A percentile compares a stretch with the other conserved stretches of the same genome.
Conservation (phyloP, 1,140 invertebrate genomes). For the Nephila pilipes region DNA sequence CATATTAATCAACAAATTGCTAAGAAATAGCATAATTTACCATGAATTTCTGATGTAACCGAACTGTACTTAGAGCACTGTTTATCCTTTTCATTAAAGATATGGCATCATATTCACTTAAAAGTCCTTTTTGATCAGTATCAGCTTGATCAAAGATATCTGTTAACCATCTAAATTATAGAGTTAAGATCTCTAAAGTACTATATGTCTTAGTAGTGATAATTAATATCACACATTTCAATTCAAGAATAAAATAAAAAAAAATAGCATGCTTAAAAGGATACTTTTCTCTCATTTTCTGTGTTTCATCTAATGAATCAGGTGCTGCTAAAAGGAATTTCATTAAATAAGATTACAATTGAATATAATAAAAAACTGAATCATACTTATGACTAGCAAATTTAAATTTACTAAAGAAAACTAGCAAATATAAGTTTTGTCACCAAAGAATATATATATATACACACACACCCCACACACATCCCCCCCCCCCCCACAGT, state of each 20-base stretch:
- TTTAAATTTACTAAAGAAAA: too few species aligned
- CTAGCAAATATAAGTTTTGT: too few species aligned
- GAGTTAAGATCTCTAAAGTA: constrained; percentile 1
- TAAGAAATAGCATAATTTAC: constrained; percentile 78
- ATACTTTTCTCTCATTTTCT: constrained; percentile 82
- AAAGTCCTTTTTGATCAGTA: constrained; percentile 81
- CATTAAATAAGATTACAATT: not conserved
- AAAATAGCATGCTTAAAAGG: constrained; percentile 71
- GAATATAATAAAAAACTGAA: not conserved
- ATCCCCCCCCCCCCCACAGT: too few species aligned
- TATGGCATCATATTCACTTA: constrained; percentile 84
- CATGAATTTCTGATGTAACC: constrained; percentile 84
- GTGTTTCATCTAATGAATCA: constrained; percentile 81
- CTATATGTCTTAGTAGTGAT: not conserved
- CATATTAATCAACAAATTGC: too few species aligned
- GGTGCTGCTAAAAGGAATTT: constrained; percentile 64
- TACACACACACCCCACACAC: too few species aligned
- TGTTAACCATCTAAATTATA: constrained; percentile 82
- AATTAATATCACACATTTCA: not conserved
- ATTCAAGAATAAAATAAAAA: not conserved
- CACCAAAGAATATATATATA: too few species aligned
- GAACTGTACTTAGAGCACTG: constrained; percentile 81
- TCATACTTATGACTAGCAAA: too few species aligned
- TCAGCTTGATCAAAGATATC: constrained; percentile 84
- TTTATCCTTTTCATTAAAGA: constrained; percentile 84